Evolutionary conservation across 2,113 vertebrate species (phyloP).

Genomic region (Rhea americana): DNA sequence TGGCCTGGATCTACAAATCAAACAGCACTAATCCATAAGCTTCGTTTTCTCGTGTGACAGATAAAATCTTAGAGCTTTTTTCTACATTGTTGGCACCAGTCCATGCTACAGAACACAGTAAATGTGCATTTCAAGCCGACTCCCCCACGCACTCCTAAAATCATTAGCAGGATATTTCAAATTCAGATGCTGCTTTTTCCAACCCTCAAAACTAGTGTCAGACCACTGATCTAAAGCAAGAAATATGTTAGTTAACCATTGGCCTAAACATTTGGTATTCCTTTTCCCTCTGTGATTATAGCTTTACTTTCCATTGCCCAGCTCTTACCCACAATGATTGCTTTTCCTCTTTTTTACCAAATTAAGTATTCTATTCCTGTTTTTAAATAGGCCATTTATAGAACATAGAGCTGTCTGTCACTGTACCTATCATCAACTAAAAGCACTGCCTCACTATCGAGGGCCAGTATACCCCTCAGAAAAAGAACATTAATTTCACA

Average conservation of each 20-base stretch:
- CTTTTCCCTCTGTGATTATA: background rate
- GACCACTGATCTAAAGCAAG: background rate
- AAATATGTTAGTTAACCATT: background rate
- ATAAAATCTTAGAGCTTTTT: background rate
- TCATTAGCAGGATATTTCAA: constrained; percentile 24
- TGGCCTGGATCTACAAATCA: background rate
- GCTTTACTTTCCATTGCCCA: background rate
- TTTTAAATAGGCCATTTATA: too few species aligned
- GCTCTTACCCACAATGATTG: background rate
- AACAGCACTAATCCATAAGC: background rate
- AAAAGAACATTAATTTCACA: background rate
- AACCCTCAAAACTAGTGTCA: background rate
- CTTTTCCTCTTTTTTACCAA: background rate
- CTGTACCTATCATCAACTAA: background rate
- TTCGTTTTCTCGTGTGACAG: background rate
- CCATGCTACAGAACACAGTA: background rate
- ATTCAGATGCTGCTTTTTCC: background rate
- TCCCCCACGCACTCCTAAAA: background rate
- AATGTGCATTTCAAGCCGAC: background rate
- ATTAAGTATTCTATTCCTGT: background rate
- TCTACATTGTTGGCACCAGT: background rate
- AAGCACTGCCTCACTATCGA: background rate
- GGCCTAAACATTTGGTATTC: background rate
- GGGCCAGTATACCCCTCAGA: background rate
- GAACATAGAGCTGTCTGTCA: background rate